Evolutionary conservation across 2,113 vertebrate species (phyloP).

Genomic region (Onychostruthus taczanowskii): DNA sequence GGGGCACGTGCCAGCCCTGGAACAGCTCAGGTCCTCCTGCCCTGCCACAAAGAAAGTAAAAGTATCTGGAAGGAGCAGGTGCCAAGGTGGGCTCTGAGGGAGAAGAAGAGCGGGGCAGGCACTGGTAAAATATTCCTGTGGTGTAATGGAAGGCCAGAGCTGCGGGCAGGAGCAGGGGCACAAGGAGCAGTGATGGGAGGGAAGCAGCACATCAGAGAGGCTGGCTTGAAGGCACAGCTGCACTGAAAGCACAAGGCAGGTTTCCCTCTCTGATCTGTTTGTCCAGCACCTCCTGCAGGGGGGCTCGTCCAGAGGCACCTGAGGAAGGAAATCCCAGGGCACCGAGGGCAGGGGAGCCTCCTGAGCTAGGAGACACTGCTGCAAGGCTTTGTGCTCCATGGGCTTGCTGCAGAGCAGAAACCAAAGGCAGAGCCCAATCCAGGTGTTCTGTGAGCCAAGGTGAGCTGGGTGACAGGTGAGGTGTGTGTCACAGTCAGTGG

Average conservation of each 20-base stretch:
- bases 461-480: fast-evolving
- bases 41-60: neutral
- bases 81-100: neutral
- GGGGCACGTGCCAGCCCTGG: neutral
- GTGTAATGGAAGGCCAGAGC: fast-evolving
- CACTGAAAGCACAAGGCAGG: neutral
- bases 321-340: neutral
- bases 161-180: neutral
- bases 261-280: neutral
- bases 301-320: neutral
- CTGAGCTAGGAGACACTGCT: neutral
- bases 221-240: neutral
- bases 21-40: fast-evolving
- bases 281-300: neutral
- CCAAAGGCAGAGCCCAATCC: fast-evolving
- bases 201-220: neutral
- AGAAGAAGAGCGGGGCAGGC: neutral
- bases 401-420: neutral
- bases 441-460: neutral
- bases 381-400: neutral
- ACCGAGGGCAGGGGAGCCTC: neutral
- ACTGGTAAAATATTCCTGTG: neutral
- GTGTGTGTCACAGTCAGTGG: neutral
- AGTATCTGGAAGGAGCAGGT: neutral
- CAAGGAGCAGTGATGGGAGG: neutral